These are phyloP conservation scores for Aleiodes leptofemur DNA, from an alignment of 2,888 invertebrate species.

Conservation along the genomic window DNA sequence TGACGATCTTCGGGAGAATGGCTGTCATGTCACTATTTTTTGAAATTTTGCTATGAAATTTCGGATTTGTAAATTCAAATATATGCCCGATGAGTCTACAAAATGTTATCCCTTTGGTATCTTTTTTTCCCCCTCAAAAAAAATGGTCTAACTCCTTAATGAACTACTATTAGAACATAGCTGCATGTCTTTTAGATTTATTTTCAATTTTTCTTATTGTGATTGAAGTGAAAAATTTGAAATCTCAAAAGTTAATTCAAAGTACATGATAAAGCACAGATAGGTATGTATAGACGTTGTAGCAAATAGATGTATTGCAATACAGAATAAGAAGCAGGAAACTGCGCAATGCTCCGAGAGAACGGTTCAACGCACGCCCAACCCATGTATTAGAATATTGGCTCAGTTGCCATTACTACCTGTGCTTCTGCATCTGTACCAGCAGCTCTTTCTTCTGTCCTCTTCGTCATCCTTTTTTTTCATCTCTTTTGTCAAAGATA, in stretches of 20 bases:
- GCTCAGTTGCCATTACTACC: slow-evolving; percentile 11
- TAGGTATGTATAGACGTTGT: slow-evolving; percentile 12
- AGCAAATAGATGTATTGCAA: slow-evolving; percentile 14
- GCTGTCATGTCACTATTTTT: no score
- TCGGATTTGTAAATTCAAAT: no score
- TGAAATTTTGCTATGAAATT: no score
- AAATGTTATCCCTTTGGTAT: no score
- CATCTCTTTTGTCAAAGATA: background rate
- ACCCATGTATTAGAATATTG: slow-evolving; percentile 34
- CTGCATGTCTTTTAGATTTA: no score
- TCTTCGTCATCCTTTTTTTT: slow-evolving; percentile 11
- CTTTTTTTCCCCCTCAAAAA: no score
- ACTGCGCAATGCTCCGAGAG: slow-evolving; percentile 25
- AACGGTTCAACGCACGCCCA: slow-evolving; percentile 33
- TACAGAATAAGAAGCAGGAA: slow-evolving; percentile 34
- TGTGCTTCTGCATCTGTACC: slow-evolving; percentile 26
- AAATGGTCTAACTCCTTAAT: background rate
- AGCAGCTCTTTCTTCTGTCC: slow-evolving; percentile 22
- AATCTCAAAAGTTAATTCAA: slow-evolving; percentile 26
- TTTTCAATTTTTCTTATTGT: no score
- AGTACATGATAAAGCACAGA: slow-evolving; percentile 26
- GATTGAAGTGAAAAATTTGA: background rate
- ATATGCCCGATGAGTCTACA: no score
- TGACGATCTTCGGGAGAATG: no score
- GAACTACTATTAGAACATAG: no score